Base-by-base conservation (phyloP, 2,113 vertebrate species). In the Mixornis gularis region DNA sequence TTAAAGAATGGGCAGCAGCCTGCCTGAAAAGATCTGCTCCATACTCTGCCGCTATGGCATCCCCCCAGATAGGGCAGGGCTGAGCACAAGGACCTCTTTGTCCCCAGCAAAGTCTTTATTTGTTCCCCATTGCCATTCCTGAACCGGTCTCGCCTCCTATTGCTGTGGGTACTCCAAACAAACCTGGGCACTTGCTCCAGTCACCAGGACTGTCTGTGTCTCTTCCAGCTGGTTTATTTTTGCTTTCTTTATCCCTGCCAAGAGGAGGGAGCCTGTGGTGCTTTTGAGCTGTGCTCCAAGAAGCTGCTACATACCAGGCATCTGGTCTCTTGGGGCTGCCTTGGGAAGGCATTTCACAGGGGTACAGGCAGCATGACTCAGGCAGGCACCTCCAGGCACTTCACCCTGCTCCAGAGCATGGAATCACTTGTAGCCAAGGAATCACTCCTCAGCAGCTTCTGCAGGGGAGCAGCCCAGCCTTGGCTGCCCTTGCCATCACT, bases 351-450 rank as follows among this genome's bases (percentile, higher is more conserved):
- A 32, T 48, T 85, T 44, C 53, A 38, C 34, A 52, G 40, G 34
- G 1, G 0, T 15, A 7, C 5, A 24, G 65, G 32, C 59, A 89
- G 64, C 32, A 10, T 19, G 36, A 13, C 9, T 41, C 29, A 17
- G 46, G 36, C 18, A 62, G 26, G 27, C 10, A 17, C 13, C n/a
- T 30, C 40, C 25, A 22, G 74, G 18, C 17, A 19, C 49, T 17
- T 52, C 26, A 12, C 18, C 17, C 17, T 52, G 29, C 52, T 60
- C 46, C 0, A 0, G 36, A 48, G 34, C 21, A 34, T 5, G 17
- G 10, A 74, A 27, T 22, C 2, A 3, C 48, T 63, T 9, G 38
- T 52, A 49, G 49, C n/a, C 4, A 6, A 81, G 26, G 26, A 73
- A 16, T 69, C 17, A 24, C 10, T 9, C 21, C 40, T 17, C 48